A percentile compares a stretch with the other conserved stretches of the same genome.
Conservation (phyloP, 2,113 vertebrate species). For the Raja brachyura region DNA sequence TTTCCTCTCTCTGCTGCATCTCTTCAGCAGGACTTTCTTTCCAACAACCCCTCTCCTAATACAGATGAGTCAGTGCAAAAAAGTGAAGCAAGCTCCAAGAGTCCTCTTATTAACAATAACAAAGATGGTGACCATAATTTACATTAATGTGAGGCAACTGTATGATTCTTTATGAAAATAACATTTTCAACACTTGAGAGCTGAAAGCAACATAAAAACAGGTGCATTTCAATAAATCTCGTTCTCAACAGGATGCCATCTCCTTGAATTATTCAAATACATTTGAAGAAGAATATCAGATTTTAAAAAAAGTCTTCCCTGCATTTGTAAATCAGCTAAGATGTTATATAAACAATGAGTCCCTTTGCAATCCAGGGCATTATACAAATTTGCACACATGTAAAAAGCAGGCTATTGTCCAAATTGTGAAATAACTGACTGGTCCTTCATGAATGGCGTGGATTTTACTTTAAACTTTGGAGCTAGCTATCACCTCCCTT, state of each 20-base stretch:
- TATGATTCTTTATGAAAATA: not conserved
- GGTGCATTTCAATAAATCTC: not conserved
- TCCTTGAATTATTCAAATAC: slow-evolving; percentile 30
- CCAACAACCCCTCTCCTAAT: not conserved
- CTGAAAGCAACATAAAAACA: slow-evolving; percentile 18
- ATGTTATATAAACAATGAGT: not conserved
- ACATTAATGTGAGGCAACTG: slow-evolving; percentile 12
- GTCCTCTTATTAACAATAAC: slow-evolving; percentile 1
- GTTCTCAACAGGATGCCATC: not conserved
- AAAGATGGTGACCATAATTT: not conserved
- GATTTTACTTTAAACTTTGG: not conserved
- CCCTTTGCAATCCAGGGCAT: not conserved
- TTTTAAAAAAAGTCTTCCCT: not conserved
- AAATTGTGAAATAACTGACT: not conserved
- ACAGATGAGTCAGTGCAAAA: not conserved
- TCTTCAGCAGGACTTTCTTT: too few species aligned
- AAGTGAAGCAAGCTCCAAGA: not conserved
- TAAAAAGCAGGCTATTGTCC: slow-evolving; percentile 23
- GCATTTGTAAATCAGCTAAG: not conserved
- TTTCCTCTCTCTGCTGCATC: not conserved
- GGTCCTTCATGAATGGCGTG: not conserved
- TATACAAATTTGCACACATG: not conserved
- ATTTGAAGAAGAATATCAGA: not conserved
- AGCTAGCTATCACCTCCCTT: not conserved
- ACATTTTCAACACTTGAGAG: not conserved